Base-by-base conservation (phyloP, 2,888 invertebrate genomes). In the Pollenia angustigena region DNA sequence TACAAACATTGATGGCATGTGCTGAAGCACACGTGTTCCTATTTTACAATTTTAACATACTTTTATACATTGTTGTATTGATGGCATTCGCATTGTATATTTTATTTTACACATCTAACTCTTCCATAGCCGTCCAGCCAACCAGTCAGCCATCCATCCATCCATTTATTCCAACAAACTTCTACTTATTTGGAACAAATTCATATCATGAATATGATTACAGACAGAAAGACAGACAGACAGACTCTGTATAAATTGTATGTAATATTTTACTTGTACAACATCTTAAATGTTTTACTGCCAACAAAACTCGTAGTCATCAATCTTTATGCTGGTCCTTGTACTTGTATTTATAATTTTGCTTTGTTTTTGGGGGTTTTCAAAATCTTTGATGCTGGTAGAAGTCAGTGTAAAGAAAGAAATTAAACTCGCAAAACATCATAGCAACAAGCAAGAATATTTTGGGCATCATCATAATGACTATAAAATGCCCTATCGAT, bases 311-410 rank as follows among this genome's bases (percentile, higher is more conserved):
- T 83, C 18, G 71, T 50, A 64, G 64, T 32, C 72, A 84, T 84
- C 83, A 79, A 84, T 84, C 78, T 84, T 84, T 32, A 14, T 58
- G 74, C 18, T 69, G 44, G 44, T 64, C 23, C 75, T 74, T 18
- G 16, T 60, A 68, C 4, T 74, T 44, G 23, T 66, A 54, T 50
- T 48, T 48, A 78, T 84, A 72, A 78, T 79, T 66, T 72, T 72
- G 58, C 44, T 44, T 66, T 72, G 32, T 71, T 52, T 80, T 9
- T 14, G 0, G 32, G 32, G 32, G 32, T 1, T 32, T 32, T 32
- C 32, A 32, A 60, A 48, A 40, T 40, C 46, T 64, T 72, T 64
- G 54, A 62, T 54, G 54, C 64, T 62, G 54, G n/a, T 32, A 54
- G 44, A 56, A 68, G 12, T 16, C 16, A 60, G 10, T 32, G 32